Evolutionary conservation across 2,113 vertebrate species (phyloP), one percentile per base, ranked within the genome.

Genomic region (Oreotragus oreotragus): DNA sequence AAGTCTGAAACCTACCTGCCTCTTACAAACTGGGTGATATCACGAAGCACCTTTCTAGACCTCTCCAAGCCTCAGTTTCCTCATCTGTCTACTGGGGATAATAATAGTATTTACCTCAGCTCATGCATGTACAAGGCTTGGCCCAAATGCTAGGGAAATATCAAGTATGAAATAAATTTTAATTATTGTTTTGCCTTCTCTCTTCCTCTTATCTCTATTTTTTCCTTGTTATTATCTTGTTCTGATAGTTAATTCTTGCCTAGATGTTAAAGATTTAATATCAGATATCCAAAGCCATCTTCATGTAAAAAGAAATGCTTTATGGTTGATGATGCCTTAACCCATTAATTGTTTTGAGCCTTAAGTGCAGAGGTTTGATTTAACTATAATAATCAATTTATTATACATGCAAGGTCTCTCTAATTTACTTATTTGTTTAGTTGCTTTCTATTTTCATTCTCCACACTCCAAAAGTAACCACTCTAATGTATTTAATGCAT

Each of bases 221-320:
- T 30, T 36, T 14, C 70, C 27, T 3, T 76, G 2, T n/a, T 58
- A 39, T 13, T 91, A 7, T 79, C 30, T 66, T 90, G 17, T 49
- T 88, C 5, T 58, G 53, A 23, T 81, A 80, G 85, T 55, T 81
- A 81, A 76, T 79, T 73, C 39, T 84, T 43, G 58, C 30, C 15
- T 81, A 84, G 7, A 17, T 83, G 10, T 53, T 47, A 87, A 84
- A 58, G 33, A 60, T 15, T 91, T 81, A 79, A 84, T 92, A 57
- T 4, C 7, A 73, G 43, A 39, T 83, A 77, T 36, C 12, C 36
- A 96, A 88, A 55, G 36, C 30, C 45, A 33, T 9, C 15, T 86
- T 93, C 17, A 76, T 55, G 83, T 92, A 51, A 43, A 84, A 97
- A 81, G 36, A 87, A 73, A 97, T 88, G 12, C 19, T 94, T 96